Conservation (phyloP, 2,797 vertebrate genomes). For the Harpagifer antarcticus region DNA sequence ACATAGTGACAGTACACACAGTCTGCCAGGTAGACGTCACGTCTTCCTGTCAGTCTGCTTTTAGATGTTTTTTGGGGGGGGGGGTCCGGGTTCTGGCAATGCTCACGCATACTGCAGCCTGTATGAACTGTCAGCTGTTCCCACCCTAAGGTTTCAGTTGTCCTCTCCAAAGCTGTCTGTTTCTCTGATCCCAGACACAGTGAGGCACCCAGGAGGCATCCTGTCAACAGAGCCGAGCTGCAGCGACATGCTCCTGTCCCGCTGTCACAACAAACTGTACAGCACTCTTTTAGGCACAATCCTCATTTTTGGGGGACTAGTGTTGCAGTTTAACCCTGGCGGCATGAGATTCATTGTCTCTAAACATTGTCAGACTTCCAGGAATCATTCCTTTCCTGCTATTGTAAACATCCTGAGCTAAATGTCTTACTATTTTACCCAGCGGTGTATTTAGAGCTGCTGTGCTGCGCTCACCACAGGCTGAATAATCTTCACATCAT, state of each 20-base stretch:
- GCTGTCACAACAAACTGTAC: slow-evolving; percentile 20
- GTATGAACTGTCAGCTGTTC: slow-evolving; percentile 31
- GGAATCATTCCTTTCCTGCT: slow-evolving; percentile 8
- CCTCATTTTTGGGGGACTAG: slow-evolving; percentile 7
- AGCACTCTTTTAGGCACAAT: slow-evolving; percentile 30
- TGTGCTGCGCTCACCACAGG: slow-evolving; percentile 40
- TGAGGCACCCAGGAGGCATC: slow-evolving; percentile 30
- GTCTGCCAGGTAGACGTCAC: background rate
- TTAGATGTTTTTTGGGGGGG: background rate
- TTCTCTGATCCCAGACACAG: slow-evolving; percentile 23
- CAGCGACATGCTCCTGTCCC: slow-evolving; percentile 54
- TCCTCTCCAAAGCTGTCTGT: slow-evolving; percentile 27
- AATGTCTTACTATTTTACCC: slow-evolving; percentile 12
- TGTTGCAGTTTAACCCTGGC: slow-evolving; percentile 5
- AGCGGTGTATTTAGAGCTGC: slow-evolving; percentile 42
- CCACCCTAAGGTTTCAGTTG: slow-evolving; percentile 8
- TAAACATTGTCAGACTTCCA: background rate
- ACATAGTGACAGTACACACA: background rate
- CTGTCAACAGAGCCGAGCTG: slow-evolving; percentile 51
- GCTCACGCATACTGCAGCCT: background rate
- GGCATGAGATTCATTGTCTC: background rate
- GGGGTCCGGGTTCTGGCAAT: background rate
- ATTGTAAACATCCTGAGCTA: slow-evolving; percentile 39
- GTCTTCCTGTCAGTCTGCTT: slow-evolving; percentile 3
- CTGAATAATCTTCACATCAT: slow-evolving; percentile 72